phyloP scores from a whole-genome alignment of 2,113 vertebrate genomes.

The Sisor rabdophorus region DNA sequence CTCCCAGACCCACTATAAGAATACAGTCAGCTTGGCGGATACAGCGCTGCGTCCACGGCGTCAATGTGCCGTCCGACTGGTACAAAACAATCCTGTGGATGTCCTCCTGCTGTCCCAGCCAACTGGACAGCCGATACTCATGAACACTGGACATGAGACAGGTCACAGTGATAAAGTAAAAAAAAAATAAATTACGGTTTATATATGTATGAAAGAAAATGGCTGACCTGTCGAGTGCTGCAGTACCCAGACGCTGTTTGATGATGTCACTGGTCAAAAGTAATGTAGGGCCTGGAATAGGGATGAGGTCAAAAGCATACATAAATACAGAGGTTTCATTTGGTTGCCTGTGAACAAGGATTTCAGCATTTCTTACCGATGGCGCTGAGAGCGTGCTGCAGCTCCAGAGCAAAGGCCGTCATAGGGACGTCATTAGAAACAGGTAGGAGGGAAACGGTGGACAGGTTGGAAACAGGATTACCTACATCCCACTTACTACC shows the following conservation, averaged over 20 bases:
- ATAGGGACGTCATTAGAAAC: conserved; percentile 91
- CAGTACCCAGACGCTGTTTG: conserved; percentile 82
- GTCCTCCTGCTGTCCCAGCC: conserved; percentile 95
- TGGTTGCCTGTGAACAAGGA: too few relatives aligned
- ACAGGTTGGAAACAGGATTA: conserved; percentile 83
- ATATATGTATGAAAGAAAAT: too few relatives aligned
- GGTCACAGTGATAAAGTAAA: not conserved
- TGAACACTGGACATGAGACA: conserved; percentile 71
- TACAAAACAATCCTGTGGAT: conserved; percentile 92
- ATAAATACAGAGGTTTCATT: not conserved
- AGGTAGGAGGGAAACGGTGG: conserved; percentile 84
- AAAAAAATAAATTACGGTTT: not conserved
- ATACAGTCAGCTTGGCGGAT: conserved; percentile 92
- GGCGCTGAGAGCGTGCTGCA: conserved; percentile 82
- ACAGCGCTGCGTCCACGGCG: conserved; percentile 92
- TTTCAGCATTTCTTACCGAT: conserved; percentile 83
- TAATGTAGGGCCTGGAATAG: conserved; percentile 75
- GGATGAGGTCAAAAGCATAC: not conserved
- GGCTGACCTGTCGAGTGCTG: conserved; percentile 87
- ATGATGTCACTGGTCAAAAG: conserved; percentile 90
- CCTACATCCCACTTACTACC: conserved; percentile 84
- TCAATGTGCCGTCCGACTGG: conserved; percentile 83
- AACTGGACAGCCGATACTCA: conserved; percentile 88
- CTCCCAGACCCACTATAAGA: conserved; percentile 88
- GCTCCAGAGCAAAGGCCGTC: conserved; percentile 85